Percentiles rank a stretch among this genome's conserved stretches.
Evolutionary conservation across 1,140 invertebrate species (phyloP).

Genomic region (Meloidogyne hapla): DNA sequence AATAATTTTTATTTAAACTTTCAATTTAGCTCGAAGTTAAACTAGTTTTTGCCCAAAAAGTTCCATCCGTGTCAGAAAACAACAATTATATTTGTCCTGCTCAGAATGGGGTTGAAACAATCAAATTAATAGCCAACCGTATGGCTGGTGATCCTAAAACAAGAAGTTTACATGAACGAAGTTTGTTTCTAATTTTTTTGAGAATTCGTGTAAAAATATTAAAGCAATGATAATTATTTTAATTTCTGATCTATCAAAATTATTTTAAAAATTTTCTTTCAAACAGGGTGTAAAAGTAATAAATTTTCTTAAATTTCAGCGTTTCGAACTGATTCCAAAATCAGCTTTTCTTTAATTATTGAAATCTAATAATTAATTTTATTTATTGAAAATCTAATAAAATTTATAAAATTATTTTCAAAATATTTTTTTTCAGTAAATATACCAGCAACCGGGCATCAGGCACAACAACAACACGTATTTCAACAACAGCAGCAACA

Average conservation of each 20-base stretch:
- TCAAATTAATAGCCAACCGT: not conserved
- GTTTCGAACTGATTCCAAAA: not conserved
- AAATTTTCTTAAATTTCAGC: too few relatives aligned
- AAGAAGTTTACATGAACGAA: too few relatives aligned
- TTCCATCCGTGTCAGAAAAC: not conserved
- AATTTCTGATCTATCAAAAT: too few relatives aligned
- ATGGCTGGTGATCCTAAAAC: not conserved
- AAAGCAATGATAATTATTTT: too few relatives aligned
- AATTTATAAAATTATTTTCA: not conserved
- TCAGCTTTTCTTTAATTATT: too few relatives aligned
- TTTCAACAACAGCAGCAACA: slow-evolving; percentile 9
- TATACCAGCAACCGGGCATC: not conserved
- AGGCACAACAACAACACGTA: not conserved
- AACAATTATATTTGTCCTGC: not conserved
- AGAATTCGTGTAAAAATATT: too few relatives aligned
- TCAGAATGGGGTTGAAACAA: not conserved
- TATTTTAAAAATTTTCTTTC: too few relatives aligned
- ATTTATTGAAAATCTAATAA: too few relatives aligned
- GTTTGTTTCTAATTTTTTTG: too few relatives aligned
- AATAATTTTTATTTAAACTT: not conserved
- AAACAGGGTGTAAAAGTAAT: too few relatives aligned
- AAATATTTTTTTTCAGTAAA: not conserved
- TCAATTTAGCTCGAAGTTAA: not conserved
- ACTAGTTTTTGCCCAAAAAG: not conserved
- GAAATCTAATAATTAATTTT: too few relatives aligned